Evolutionary conservation across 23 tunicate genomes (phyloP), one percentile per base, ranked within the genome.

Genomic region (Styela clava): DNA sequence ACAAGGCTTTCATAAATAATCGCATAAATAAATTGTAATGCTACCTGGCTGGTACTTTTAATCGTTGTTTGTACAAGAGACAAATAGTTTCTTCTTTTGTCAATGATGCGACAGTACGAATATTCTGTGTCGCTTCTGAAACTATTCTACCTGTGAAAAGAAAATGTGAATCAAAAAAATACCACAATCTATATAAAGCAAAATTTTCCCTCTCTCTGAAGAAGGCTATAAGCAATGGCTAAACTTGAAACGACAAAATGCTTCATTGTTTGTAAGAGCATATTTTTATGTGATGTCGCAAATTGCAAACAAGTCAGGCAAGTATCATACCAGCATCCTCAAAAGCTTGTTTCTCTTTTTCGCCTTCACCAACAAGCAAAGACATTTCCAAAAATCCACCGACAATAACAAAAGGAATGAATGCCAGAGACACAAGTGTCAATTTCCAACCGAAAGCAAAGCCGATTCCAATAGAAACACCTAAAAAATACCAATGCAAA

Each of bases 371-470:
- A 31, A 82, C 74, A 36, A 93, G 62, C 28, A 93, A 69, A 35
- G 70, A 68, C 87, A 88, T 84, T 61, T 93, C 93, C 24, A 93
- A 61, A 5, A 88, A 69, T 33, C 98, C 98, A 16, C 98, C 98
- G 25, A 93, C 25, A 12, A 93, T 74, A 5, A 93, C 61, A 32
- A 93, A 88, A 1, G 98, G 98, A 61, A 93, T 71, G 61, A 93
- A 93, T 1, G 98, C 88, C n/a, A 87, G 7, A 2, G 93, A 82
- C 27, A 93, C 91, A 3, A 93, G 73, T 19, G 98, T 93, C 34
- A 93, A 62, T 74, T 93, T 81, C 98, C 98, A 93, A 2, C 93
- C 90, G 61, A 36, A 93, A n/a, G 81, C 84, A 63, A 93, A 93
- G 44, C 91, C 83, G 16, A 93, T 84, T 33, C 92, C 92, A 25